Evolutionary conservation across 2,888 invertebrate genomes (phyloP).

Genomic region (Sinohyriopsis cumingii): DNA sequence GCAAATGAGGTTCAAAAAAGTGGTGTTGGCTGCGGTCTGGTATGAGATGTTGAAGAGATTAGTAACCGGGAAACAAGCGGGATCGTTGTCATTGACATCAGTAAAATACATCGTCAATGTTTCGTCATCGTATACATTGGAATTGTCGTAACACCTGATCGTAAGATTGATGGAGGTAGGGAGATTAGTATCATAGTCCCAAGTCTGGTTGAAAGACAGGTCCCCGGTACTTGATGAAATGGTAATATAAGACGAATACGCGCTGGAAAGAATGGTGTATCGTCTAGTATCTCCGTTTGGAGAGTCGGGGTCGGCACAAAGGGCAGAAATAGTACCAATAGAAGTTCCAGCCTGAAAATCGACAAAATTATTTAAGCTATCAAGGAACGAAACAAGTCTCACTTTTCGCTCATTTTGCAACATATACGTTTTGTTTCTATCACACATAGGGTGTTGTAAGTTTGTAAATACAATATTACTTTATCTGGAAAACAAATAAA

Average conservation of each 20-base stretch:
- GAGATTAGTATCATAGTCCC: conserved; percentile 29
- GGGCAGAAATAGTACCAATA: conserved; percentile 16
- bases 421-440: too few relatives aligned
- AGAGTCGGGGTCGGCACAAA: conserved; percentile 29
- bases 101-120: conserved; percentile 16
- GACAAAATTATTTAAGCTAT: neutral
- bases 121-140: conserved; percentile 21
- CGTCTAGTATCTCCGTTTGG: conserved; percentile 15
- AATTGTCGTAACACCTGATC: conserved; percentile 26
- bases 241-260: conserved; percentile 24
- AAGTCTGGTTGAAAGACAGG: conserved; percentile 15
- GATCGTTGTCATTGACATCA: conserved; percentile 35
- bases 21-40: conserved; percentile 13
- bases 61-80: conserved; percentile 19
- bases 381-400: neutral
- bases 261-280: conserved; percentile 24
- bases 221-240: conserved; percentile 17
- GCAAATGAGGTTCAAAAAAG: conserved; percentile 19
- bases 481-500: too few relatives aligned
- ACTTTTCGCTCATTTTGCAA: neutral
- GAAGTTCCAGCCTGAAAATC: conserved; percentile 18
- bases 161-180: conserved; percentile 23
- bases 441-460: too few relatives aligned
- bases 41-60: conserved; percentile 20
- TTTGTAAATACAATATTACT: too few relatives aligned